Evolutionary conservation across 2,797 vertebrate genomes (phyloP).

Genomic region (Telmatherina bonti): DNA sequence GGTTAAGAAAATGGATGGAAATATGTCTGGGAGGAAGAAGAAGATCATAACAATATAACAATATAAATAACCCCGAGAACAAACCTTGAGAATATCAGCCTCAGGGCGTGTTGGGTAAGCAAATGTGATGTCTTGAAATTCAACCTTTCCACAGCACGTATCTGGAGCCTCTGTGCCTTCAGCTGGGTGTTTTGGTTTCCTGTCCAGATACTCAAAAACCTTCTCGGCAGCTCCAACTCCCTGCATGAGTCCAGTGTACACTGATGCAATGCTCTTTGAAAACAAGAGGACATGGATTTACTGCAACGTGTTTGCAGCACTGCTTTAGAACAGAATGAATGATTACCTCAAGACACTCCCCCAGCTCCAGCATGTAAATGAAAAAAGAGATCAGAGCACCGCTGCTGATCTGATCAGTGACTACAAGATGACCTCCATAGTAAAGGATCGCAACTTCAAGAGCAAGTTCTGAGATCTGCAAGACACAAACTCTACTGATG

Average conservation of each 20-base stretch:
- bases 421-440: constrained; percentile 93
- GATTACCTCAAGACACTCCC: constrained; percentile 91
- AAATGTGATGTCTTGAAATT: constrained; percentile 92
- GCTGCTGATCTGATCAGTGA: constrained; percentile 90
- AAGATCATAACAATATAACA: too few relatives aligned
- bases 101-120: constrained; percentile 91
- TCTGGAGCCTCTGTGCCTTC: constrained; percentile 87
- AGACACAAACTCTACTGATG: not conserved
- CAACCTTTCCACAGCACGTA: constrained; percentile 88
- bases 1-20: too few relatives aligned
- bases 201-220: constrained; percentile 94
- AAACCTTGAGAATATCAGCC: constrained; percentile 90
- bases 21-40: too few relatives aligned
- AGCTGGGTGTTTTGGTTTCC: constrained; percentile 85
- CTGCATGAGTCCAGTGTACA: constrained; percentile 96
- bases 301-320: not conserved
- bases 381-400: constrained; percentile 92
- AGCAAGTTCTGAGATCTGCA: constrained; percentile 90
- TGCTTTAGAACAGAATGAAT: not conserved
- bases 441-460: constrained; percentile 92
- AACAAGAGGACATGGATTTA: not conserved
- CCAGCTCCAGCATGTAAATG: constrained; percentile 93
- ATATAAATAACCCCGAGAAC: constrained; percentile 13
- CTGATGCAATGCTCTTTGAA: constrained; percentile 89
- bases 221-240: constrained; percentile 96